A percentile compares a stretch with the other conserved stretches of the same genome.
phyloP scores from a whole-genome alignment of 1,140 invertebrate genomes.

The Trichomalopsis sarcophagae region DNA sequence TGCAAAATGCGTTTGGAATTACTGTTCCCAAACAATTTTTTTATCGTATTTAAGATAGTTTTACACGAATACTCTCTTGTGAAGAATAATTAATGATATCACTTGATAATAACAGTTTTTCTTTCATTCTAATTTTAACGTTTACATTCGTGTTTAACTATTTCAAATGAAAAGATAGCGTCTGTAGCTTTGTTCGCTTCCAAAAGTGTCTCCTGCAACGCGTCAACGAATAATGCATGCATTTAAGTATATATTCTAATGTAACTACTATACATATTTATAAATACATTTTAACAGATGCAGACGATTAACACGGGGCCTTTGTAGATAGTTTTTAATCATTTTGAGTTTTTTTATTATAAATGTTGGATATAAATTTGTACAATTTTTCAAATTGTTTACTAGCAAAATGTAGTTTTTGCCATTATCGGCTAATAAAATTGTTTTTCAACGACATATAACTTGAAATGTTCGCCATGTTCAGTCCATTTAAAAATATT shows the following conservation, averaged over 20 bases:
- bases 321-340: conserved; percentile 52
- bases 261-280: conserved; percentile 3
- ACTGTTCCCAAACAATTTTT: background rate
- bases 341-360: conserved; percentile 36
- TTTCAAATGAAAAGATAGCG: conserved; percentile 9
- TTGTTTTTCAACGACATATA: background rate
- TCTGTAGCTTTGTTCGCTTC: conserved; percentile 48
- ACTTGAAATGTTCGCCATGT: background rate
- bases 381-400: conserved; percentile 28
- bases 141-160: conserved; percentile 28
- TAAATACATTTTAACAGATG: conserved; percentile 21
- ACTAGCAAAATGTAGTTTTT: conserved; percentile 24
- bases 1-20: conserved; percentile 26
- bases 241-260: conserved; percentile 27
- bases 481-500: conserved; percentile 18
- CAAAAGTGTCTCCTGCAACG: conserved; percentile 49
- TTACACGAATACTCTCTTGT: conserved; percentile 23
- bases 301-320: conserved; percentile 47
- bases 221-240: conserved; percentile 41
- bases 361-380: conserved; percentile 30
- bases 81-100: background rate
- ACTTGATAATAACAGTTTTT: background rate
- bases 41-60: conserved; percentile 35
- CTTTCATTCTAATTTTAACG: background rate
- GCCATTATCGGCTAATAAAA: conserved; percentile 6